Conservation (phyloP, 2,888 invertebrate genomes). For the Melanargia galathea region DNA sequence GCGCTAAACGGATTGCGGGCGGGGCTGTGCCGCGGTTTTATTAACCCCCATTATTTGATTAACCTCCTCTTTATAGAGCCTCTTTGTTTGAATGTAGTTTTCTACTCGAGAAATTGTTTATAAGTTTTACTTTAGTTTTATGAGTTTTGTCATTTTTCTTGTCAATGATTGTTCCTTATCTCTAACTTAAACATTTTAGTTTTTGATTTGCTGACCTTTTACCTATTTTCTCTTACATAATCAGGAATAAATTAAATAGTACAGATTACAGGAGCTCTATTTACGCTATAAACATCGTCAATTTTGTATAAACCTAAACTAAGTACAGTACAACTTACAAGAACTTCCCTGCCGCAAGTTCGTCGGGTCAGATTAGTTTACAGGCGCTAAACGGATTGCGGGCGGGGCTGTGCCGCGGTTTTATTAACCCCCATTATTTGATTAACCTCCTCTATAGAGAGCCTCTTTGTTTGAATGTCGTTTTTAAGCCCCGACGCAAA, state of each 20-base stretch:
- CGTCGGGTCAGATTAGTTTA: slow-evolving; percentile 37
- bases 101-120: neutral
- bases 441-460: slow-evolving; percentile 30
- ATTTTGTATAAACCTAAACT: neutral
- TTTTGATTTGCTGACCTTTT: too few relatives aligned
- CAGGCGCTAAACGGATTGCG: slow-evolving; percentile 35
- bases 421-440: slow-evolving; percentile 39
- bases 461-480: slow-evolving; percentile 14
- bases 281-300: neutral
- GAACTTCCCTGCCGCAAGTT: slow-evolving; percentile 16
- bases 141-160: too few relatives aligned
- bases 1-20: slow-evolving; percentile 34
- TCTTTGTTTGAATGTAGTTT: slow-evolving; percentile 14
- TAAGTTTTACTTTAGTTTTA: neutral
- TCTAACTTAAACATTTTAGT: too few relatives aligned
- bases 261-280: too few relatives aligned
- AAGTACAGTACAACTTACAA: neutral
- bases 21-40: slow-evolving; percentile 32
- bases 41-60: slow-evolving; percentile 39
- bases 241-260: too few relatives aligned
- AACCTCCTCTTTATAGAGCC: slow-evolving; percentile 24
- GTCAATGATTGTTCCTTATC: too few relatives aligned
- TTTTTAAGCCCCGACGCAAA: too few relatives aligned
- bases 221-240: too few relatives aligned
- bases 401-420: slow-evolving; percentile 28